Percentiles rank a stretch among this genome's conserved stretches.
phyloP scores from a whole-genome alignment of 2,888 invertebrate genomes.

The Phortica okadai region DNA sequence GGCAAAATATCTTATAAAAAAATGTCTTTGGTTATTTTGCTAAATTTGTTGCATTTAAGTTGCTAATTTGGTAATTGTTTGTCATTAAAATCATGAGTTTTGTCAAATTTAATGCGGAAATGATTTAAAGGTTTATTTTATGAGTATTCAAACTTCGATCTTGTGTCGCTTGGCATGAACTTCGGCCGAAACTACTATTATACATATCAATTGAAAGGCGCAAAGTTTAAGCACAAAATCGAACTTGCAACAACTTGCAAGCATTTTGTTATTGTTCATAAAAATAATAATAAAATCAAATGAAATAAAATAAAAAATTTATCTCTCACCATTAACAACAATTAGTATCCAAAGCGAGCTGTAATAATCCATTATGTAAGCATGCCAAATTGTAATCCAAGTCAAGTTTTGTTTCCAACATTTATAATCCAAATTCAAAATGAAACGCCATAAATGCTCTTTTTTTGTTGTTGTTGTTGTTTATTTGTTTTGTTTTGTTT shows the following conservation, averaged over 20 bases:
- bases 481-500: not conserved
- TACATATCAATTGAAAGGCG: too few relatives aligned
- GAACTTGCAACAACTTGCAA: too few relatives aligned
- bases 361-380: slow-evolving; percentile 28
- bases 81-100: not conserved
- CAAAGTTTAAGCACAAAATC: too few relatives aligned
- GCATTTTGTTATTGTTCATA: too few relatives aligned
- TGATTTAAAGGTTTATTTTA: not conserved
- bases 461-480: slow-evolving; percentile 14
- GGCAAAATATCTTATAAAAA: too few relatives aligned
- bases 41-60: not conserved
- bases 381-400: slow-evolving; percentile 20
- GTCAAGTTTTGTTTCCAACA: not conserved
- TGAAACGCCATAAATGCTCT: not conserved
- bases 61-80: slow-evolving; percentile 8
- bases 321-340: slow-evolving; percentile 16
- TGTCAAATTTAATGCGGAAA: not conserved
- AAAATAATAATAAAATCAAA: not conserved
- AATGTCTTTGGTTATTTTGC: too few relatives aligned
- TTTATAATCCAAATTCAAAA: slow-evolving; percentile 20
- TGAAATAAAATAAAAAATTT: not conserved
- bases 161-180: slow-evolving; percentile 2
- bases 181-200: too few relatives aligned
- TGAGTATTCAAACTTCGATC: not conserved
- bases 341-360: slow-evolving; percentile 17